Evolutionary conservation across 2,888 invertebrate species (phyloP).

Genomic region (Drosophila tanythrix): DNA sequence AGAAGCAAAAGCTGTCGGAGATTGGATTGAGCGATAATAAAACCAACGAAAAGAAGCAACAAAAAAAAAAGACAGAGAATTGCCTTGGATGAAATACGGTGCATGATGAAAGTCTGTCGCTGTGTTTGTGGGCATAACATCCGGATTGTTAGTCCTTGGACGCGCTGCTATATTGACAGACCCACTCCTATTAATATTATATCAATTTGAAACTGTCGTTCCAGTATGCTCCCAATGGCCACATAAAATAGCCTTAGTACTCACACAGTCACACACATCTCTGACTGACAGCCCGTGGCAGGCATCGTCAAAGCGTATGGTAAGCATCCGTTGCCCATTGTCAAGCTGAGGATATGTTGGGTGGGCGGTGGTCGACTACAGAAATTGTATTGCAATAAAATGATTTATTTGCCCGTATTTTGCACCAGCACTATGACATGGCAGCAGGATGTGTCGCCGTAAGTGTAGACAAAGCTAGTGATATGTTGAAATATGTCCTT

Average conservation of each 20-base stretch:
- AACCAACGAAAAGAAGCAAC: constrained; percentile 32
- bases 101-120: constrained; percentile 19
- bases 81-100: constrained; percentile 37
- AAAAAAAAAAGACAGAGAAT: constrained; percentile 1
- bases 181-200: constrained; percentile 73
- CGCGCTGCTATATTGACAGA: constrained; percentile 67
- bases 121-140: constrained; percentile 45
- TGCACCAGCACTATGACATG: neutral
- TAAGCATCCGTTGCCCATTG: constrained; percentile 57
- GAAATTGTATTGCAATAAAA: constrained; percentile 76
- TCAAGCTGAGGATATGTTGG: constrained; percentile 8
- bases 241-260: constrained; percentile 65
- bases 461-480: constrained; percentile 39
- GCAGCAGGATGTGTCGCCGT: constrained; percentile 4
- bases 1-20: constrained; percentile 37
- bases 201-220: constrained; percentile 65
- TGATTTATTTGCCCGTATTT: constrained; percentile 73
- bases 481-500: constrained; percentile 57
- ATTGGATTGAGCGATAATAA: constrained; percentile 72
- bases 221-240: constrained; percentile 61
- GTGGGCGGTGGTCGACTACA: neutral
- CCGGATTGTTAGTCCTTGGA: constrained; percentile 51
- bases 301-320: constrained; percentile 26
- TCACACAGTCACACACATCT: constrained; percentile 22
- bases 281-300: constrained; percentile 36